Evolutionary conservation across 2,888 invertebrate species (phyloP).

Genomic region (Danaus chrysippus): DNA sequence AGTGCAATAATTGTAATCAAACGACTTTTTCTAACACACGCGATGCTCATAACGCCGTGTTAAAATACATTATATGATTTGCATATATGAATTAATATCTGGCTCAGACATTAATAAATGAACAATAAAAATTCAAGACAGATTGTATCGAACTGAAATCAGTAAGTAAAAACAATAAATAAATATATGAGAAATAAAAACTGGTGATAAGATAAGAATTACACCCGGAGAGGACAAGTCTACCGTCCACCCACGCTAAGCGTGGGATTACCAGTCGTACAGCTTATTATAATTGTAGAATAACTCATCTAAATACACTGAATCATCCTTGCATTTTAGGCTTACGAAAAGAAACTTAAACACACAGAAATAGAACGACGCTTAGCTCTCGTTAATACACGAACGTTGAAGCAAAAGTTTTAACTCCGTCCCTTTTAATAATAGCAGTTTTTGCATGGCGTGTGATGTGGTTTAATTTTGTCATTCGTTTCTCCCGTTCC

Average conservation of each 20-base stretch:
- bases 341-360: conserved; percentile 7
- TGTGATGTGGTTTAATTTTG: conserved; percentile 29
- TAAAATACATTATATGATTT: too few species aligned
- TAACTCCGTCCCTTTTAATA: conserved; percentile 12
- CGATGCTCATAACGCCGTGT: too few species aligned
- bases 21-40: too few species aligned
- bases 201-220: background rate
- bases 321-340: conserved; percentile 11
- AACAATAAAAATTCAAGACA: too few species aligned
- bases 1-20: too few species aligned
- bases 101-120: too few species aligned
- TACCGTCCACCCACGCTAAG: conserved; percentile 29
- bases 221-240: background rate
- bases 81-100: too few species aligned
- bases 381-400: background rate
- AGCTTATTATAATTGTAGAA: conserved; percentile 34
- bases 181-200: background rate
- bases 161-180: too few species aligned
- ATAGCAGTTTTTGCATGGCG: conserved; percentile 24
- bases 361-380: conserved; percentile 1
- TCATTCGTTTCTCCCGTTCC: conserved; percentile 39
- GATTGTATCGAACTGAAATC: too few species aligned
- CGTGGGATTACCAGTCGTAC: conserved; percentile 32
- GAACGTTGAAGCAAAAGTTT: conserved; percentile 8
- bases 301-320: conserved; percentile 15